These are phyloP conservation scores for Margaritifera margaritifera DNA, from an alignment of 2,888 invertebrate species.

Conservation along the genomic window DNA sequence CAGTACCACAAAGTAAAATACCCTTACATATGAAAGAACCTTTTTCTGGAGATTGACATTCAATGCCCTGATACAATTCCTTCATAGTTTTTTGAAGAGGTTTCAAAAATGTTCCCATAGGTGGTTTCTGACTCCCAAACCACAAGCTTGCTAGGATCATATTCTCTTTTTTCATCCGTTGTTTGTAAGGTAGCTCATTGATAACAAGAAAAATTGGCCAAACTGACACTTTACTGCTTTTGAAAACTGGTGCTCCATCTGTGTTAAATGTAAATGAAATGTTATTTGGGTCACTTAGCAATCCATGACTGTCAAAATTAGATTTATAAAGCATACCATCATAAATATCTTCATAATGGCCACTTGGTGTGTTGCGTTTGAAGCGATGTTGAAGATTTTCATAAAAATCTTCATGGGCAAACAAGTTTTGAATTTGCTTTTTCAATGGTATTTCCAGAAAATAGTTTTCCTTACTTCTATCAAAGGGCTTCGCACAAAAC, in stretches of 20 bases:
- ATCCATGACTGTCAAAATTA: constrained; percentile 1
- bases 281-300: constrained; percentile 5
- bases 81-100: constrained; percentile 20
- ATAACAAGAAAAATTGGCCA: constrained; percentile 22
- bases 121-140: constrained; percentile 17
- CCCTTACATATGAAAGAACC: constrained; percentile 16
- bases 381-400: constrained; percentile 5
- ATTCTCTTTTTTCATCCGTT: constrained; percentile 7
- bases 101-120: constrained; percentile 22
- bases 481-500: constrained; percentile 9
- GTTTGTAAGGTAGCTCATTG: constrained; percentile 21
- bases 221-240: constrained; percentile 12
- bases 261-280: constrained; percentile 14
- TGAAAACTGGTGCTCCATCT: constrained; percentile 26
- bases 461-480: constrained; percentile 1
- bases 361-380: neutral
- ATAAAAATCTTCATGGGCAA: constrained; percentile 8
- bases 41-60: constrained; percentile 4
- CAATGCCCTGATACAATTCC: constrained; percentile 7
- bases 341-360: constrained; percentile 16
- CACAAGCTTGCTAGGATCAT: constrained; percentile 17
- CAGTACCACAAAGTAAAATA: constrained; percentile 16
- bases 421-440: constrained; percentile 7
- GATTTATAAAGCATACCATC: constrained; percentile 13
- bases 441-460: constrained; percentile 13